These are phyloP conservation scores for Mya arenaria DNA, from an alignment of 1,140 invertebrate species.

Conservation along the genomic window DNA sequence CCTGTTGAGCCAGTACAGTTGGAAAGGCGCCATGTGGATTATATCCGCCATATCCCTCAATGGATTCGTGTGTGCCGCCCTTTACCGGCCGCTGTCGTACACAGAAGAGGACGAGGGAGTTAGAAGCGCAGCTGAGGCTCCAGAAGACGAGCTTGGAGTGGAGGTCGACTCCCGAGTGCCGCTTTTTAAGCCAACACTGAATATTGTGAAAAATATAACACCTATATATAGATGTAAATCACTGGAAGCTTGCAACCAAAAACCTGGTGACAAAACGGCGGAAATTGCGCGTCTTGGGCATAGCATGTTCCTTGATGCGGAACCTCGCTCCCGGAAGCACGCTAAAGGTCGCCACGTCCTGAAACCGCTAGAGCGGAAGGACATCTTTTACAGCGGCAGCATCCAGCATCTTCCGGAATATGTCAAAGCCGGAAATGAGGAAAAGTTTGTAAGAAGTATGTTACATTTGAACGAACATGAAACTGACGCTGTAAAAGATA, in stretches of 20 bases:
- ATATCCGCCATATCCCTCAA: constrained; percentile 94
- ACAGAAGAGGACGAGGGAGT: background rate
- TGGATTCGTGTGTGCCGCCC: constrained; percentile 95
- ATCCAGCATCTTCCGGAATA: constrained; percentile 80
- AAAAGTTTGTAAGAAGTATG: constrained; percentile 41
- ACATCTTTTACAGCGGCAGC: constrained; percentile 72
- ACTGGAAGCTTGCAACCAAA: constrained; percentile 23
- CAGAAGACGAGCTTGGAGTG: background rate
- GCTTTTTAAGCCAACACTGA: background rate
- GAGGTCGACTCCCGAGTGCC: background rate
- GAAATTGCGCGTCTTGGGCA: constrained; percentile 34
- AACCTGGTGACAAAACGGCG: background rate
- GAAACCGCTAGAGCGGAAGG: constrained; percentile 62
- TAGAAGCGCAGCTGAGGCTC: constrained; percentile 17
- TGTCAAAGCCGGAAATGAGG: constrained; percentile 28
- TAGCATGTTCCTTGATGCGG: constrained; percentile 14
- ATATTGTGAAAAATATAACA: background rate
- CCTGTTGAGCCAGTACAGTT: constrained; percentile 86
- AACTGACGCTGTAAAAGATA: background rate
- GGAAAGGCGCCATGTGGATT: constrained; percentile 86
- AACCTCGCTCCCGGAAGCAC: constrained; percentile 16
- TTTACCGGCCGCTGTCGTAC: constrained; percentile 92
- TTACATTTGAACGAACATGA: background rate
- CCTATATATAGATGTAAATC: constrained; percentile 30
- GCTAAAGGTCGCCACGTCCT: constrained; percentile 17